Conservation (phyloP, 2,797 vertebrate species). For the Smutsia temminckii region DNA sequence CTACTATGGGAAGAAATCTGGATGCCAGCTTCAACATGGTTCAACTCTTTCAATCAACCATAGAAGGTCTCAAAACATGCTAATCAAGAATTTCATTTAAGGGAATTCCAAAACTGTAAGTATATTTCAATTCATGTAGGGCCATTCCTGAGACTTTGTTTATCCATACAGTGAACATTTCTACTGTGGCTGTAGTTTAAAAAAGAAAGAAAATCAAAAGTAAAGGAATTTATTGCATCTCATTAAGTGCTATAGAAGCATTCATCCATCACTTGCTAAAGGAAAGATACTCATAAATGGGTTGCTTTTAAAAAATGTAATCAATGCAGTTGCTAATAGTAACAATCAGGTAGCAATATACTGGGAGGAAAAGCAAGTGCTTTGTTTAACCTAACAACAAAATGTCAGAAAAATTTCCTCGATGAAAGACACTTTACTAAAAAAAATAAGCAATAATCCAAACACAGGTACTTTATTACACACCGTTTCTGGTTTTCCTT, state of each 20-base stretch:
- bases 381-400: neutral
- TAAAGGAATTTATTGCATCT: neutral
- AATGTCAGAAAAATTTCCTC: neutral
- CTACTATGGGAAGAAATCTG: neutral
- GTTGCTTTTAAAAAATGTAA: neutral
- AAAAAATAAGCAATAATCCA: neutral
- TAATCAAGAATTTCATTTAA: neutral
- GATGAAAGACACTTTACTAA: neutral
- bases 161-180: neutral
- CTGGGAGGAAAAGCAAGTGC: neutral
- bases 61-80: neutral
- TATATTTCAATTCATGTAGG: neutral
- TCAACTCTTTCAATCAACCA: neutral
- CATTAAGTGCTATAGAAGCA: neutral
- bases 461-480: neutral
- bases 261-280: neutral
- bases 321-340: neutral
- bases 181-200: constrained; percentile 12
- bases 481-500: neutral
- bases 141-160: constrained; percentile 26
- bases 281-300: neutral
- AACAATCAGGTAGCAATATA: neutral
- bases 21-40: neutral
- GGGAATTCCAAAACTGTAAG: neutral
- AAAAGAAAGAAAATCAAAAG: constrained; percentile 5